Evolutionary conservation across 1,140 invertebrate genomes (phyloP).

Genomic region (Leptinotarsa undecemlineata): DNA sequence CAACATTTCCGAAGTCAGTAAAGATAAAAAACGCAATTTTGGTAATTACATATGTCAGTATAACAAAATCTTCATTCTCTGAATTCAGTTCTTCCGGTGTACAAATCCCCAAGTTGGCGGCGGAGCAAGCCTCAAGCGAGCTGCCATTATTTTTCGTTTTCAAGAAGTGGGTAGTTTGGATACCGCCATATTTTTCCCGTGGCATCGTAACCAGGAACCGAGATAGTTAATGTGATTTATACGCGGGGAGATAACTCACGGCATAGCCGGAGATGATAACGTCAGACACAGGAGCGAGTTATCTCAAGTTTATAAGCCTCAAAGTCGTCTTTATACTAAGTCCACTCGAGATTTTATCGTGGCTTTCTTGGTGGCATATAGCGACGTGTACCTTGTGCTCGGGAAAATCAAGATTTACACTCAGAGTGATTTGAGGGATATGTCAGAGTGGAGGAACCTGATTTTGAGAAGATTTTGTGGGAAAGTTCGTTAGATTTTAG

Average conservation of each 20-base stretch:
- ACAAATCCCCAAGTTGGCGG: constrained; percentile 36
- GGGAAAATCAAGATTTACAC: background rate
- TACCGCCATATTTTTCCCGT: constrained; percentile 47
- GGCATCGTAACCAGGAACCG: constrained; percentile 37
- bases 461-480: no score
- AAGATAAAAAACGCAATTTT: no score
- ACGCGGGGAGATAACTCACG: constrained; percentile 45
- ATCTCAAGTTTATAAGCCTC: constrained; percentile 44
- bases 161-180: constrained; percentile 48
- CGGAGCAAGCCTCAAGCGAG: constrained; percentile 35
- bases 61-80: no score
- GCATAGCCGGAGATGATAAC: constrained; percentile 42
- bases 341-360: constrained; percentile 45
- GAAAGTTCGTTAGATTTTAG: no score
- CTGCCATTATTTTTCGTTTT: constrained; percentile 48
- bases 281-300: constrained; percentile 45
- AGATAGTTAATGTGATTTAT: constrained; percentile 53
- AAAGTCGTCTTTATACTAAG: constrained; percentile 31
- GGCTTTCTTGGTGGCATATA: background rate
- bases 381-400: background rate
- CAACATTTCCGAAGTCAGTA: no score
- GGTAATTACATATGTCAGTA: no score
- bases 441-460: background rate
- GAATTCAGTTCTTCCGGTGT: constrained; percentile 28
- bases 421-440: background rate